Base-by-base conservation (phyloP, 92 coral and sea anemone species). In the Blastomussa wellsi region DNA sequence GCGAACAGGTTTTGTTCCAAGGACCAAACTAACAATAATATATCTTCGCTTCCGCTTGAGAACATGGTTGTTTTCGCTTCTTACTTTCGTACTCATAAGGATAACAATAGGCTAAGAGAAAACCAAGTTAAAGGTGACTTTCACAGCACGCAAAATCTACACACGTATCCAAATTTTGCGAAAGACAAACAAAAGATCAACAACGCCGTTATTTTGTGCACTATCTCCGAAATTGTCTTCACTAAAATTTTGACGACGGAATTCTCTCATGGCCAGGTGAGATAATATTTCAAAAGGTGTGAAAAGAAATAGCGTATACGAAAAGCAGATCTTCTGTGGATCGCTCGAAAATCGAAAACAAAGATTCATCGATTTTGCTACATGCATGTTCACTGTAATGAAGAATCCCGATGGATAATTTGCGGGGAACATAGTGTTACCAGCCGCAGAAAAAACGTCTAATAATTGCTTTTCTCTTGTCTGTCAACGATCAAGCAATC, bases 271-370 rank as follows among this genome's bases (percentile, higher is more conserved):
- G 84, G 69, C 55, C 88, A n/a, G n/a, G 36, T 15, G 88, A 78
- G 83, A 85, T 85, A 67, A 69, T 39, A 31, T 78, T 85, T 76
- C 88, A 42, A 24, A 75, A 60, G 83, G 84, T 78, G 83, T 66
- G 88, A 85, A 85, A 68, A 49, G 16, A 28, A 60, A 24, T 75
- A 36, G 57, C 39, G 60, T 12, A 28, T 38, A 13, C 59, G 65
- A 29, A 38, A 73, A 53, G 52, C 72, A 36, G 72, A 26, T 51
- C 26, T 57, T 82, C 0, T 28, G 24, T 36, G 38, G n/a, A 64
- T 82, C 77, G 70, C 66, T 49, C 60, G 74, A 80, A 37, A 47
- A 29, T 66, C 74, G 41, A 64, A 35, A 0, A 38, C 20, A 65
- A 77, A 20, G 14, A n/a, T 19, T 42, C 29, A 3, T 11, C 35